Evolutionary conservation across 2,113 vertebrate species (phyloP), one percentile per base, ranked within the genome.

Genomic region (Hypanus sabinus): DNA sequence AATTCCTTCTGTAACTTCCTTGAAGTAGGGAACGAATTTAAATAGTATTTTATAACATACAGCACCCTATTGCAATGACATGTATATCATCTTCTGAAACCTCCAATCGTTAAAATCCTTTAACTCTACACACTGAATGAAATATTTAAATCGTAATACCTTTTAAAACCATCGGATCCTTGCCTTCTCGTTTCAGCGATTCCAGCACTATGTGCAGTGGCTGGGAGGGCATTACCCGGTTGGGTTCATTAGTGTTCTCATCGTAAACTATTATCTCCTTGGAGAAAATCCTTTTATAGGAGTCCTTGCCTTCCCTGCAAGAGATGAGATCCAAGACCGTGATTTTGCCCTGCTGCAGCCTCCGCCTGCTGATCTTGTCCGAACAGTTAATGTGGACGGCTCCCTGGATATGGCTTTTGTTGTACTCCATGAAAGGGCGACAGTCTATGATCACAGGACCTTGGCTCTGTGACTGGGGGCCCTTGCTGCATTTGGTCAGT

Each of bases 191-290:
- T 95, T 97, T 98, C 96, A 99, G 97, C 0, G 99, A 99, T 95
- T 99, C 98, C 94, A 99, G 96, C 88, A 99, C 98, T 95, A 99
- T 97, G 30, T 98, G 98, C 60, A 99, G 97, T 0, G 99, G 98
- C 96, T 99, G 99, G 46, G 98, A 98, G 94, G 98, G 97, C 94
- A 97, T 97, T 94, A 99, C 97, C 95, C 98, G 96, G 96, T 96
- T 97, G 2, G 99, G 98, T 93, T 99, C 99, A 88, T 96, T 96
- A 95, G 99, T 99, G 96, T 97, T 98, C 95, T 99, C 99, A 70
- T 99, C 99, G 95, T 99, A 99, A 96, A 99, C 98, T 95, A 99
- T 97, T 0, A 99, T 99, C 96, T 99, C 99, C 98, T 99, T 99
- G 97, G 98, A 99, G 97, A 99, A 99, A 96, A 99, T 98, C 96